Conservation (phyloP, 2,113 vertebrate genomes). For the Turnix velox region DNA sequence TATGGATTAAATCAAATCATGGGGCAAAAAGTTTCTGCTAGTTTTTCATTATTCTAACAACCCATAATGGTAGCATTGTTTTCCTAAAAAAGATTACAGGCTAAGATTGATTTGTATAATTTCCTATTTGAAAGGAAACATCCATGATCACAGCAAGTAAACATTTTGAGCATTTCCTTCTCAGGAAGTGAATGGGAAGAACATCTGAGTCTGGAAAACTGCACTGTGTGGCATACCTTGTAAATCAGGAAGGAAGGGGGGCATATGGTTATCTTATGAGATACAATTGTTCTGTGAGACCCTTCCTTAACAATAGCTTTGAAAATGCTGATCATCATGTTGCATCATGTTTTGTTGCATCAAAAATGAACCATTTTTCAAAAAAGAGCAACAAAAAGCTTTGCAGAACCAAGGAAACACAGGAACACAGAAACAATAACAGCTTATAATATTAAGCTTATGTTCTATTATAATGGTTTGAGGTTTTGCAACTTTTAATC, state of each 20-base stretch:
- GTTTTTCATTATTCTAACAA: background rate
- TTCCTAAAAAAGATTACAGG: background rate
- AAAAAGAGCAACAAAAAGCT: background rate
- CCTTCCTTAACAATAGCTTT: background rate
- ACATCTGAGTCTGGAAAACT: slow-evolving; percentile 47
- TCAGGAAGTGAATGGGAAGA: slow-evolving; percentile 54
- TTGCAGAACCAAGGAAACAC: background rate
- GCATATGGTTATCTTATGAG: slow-evolving; percentile 37
- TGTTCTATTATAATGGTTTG: background rate
- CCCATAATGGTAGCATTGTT: background rate
- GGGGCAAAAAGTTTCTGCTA: background rate
- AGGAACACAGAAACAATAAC: background rate
- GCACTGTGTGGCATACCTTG: background rate
- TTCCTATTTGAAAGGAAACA: slow-evolving; percentile 36
- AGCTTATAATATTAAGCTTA: background rate
- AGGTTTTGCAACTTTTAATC: background rate
- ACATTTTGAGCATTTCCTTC: slow-evolving; percentile 56
- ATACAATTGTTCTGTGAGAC: background rate
- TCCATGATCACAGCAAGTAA: slow-evolving; percentile 37
- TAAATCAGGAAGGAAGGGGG: slow-evolving; percentile 47
- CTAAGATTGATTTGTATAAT: background rate
- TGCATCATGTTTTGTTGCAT: background rate
- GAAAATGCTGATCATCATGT: background rate
- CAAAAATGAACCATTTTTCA: background rate
- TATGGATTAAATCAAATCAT: background rate